These are phyloP conservation scores for Ranitomeya variabilis DNA, from an alignment of 2,113 vertebrate species.

Conservation along the genomic window DNA sequence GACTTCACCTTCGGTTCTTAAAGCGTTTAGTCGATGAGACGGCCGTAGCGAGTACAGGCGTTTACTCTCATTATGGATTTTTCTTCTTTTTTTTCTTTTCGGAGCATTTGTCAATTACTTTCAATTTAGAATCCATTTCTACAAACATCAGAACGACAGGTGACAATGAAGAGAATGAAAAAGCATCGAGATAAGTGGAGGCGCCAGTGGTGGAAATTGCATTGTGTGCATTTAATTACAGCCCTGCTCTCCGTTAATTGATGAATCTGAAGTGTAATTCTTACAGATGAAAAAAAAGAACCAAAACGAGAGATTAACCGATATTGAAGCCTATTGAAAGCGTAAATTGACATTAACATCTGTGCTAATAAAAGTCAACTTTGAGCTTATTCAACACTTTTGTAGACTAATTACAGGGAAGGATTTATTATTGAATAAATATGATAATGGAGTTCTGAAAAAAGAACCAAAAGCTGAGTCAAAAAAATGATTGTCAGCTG, in stretches of 20 bases:
- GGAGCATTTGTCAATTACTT: constrained; percentile 57
- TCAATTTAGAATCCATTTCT: constrained; percentile 59
- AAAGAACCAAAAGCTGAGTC: not conserved
- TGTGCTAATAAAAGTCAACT: constrained; percentile 17
- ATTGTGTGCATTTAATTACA: constrained; percentile 47
- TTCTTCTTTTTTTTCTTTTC: constrained; percentile 27
- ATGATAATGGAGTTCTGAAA: constrained; percentile 17
- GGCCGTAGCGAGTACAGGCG: constrained; percentile 34
- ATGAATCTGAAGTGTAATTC: constrained; percentile 47
- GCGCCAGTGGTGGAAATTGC: not conserved
- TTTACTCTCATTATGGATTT: constrained; percentile 58
- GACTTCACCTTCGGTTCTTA: constrained; percentile 51
- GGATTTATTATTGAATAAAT: constrained; percentile 20
- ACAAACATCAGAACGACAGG: constrained; percentile 56
- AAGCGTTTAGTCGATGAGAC: constrained; percentile 53
- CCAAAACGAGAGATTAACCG: not conserved
- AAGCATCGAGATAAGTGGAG: constrained; percentile 40
- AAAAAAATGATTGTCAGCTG: not conserved
- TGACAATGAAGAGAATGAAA: constrained; percentile 49
- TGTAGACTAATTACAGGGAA: not conserved
- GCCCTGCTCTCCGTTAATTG: constrained; percentile 28
- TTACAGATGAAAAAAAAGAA: constrained; percentile 17
- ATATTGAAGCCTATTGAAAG: constrained; percentile 30
- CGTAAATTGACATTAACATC: constrained; percentile 40
- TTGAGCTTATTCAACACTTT: constrained; percentile 32